Conservation (phyloP, 2,113 vertebrate genomes). For the Rattus rattus region DNA sequence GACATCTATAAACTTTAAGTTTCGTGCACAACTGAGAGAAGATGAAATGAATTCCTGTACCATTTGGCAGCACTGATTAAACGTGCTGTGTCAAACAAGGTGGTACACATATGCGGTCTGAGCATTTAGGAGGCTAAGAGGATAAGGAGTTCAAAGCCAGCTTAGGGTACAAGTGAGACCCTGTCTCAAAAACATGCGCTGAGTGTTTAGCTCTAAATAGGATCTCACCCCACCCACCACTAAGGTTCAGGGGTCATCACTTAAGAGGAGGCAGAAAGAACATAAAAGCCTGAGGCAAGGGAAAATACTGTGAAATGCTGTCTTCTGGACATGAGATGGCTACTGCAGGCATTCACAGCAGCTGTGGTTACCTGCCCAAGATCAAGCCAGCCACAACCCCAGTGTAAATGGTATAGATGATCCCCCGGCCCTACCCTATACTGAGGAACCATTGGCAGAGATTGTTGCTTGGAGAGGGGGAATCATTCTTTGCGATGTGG, state of each 20-base stretch:
- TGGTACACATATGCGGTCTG: neutral
- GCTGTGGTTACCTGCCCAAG: neutral
- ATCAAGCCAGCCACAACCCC: neutral
- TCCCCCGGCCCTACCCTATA: neutral
- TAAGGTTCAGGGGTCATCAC: neutral
- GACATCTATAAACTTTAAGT: neutral
- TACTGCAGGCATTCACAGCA: too few species aligned
- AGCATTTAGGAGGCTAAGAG: neutral
- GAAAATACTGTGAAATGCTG: neutral
- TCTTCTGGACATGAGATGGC: neutral
- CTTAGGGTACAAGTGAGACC: neutral
- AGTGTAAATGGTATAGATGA: too few species aligned
- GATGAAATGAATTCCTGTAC: neutral
- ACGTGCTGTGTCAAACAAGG: neutral
- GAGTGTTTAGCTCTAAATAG: neutral
- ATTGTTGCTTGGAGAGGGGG: neutral
- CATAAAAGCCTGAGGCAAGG: neutral
- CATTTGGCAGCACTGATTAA: constrained; percentile 45
- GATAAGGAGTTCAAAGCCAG: neutral
- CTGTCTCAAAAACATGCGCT: neutral
- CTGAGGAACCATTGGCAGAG: neutral
- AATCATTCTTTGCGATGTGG: neutral
- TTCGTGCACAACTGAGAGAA: neutral
- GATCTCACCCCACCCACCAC: neutral
- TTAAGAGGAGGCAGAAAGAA: neutral